phyloP scores from a whole-genome alignment of 1,140 invertebrate species.

The Homalodisca vitripennis region DNA sequence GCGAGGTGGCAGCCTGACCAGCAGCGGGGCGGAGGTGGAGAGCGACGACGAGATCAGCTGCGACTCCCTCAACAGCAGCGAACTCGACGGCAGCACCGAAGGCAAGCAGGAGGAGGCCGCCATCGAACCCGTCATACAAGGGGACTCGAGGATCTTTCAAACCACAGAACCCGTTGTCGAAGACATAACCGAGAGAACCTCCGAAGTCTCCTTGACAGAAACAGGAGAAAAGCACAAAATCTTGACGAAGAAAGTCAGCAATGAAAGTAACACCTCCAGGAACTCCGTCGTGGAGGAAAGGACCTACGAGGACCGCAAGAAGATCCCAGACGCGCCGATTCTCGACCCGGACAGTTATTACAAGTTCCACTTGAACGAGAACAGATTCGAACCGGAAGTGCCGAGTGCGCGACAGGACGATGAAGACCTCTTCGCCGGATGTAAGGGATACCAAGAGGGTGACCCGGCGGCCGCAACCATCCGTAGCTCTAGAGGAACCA shows the following conservation, averaged over 20 bases:
- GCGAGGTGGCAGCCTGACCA: conserved; percentile 46
- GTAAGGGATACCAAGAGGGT: conserved; percentile 70
- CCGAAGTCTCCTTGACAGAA: background rate
- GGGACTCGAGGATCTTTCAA: background rate
- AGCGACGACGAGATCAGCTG: conserved; percentile 60
- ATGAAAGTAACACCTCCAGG: background rate
- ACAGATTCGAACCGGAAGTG: conserved; percentile 53
- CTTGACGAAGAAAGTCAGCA: conserved; percentile 1
- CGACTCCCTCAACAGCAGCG: conserved; percentile 66
- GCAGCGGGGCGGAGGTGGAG: conserved; percentile 32
- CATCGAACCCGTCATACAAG: background rate
- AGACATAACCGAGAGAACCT: background rate
- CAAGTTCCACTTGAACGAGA: conserved; percentile 79
- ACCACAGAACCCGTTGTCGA: conserved; percentile 6
- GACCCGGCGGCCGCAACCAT: conserved; percentile 67
- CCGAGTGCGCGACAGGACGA: conserved; percentile 49
- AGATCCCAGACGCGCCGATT: conserved; percentile 29
- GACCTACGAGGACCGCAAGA: conserved; percentile 63
- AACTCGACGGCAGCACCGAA: conserved; percentile 51
- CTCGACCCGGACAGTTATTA: conserved; percentile 57
- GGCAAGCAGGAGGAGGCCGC: conserved; percentile 23
- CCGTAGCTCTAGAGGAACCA: conserved; percentile 85
- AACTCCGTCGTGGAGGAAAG: conserved; percentile 58
- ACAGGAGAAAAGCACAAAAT: background rate
- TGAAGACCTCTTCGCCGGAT: conserved; percentile 76